phyloP scores from a whole-genome alignment of 2,113 vertebrate genomes.

The Otocyon megalotis region DNA sequence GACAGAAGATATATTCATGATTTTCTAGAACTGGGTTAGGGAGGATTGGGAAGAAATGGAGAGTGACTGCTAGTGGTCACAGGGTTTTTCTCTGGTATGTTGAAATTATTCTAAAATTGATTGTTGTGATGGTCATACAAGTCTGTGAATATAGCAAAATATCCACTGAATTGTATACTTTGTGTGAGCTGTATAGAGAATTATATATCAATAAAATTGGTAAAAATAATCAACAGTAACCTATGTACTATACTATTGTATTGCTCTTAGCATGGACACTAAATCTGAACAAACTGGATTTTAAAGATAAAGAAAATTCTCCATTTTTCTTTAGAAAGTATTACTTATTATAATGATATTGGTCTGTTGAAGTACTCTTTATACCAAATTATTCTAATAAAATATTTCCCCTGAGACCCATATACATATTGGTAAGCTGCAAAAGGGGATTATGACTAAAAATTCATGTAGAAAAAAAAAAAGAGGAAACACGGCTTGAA shows the following conservation, averaged over 20 bases:
- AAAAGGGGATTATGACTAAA: conserved; percentile 32
- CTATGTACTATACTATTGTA: neutral
- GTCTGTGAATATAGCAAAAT: neutral
- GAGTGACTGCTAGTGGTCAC: neutral
- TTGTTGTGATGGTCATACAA: neutral
- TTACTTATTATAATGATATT: neutral
- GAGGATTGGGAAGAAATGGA: neutral
- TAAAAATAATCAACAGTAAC: neutral
- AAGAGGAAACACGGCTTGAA: neutral
- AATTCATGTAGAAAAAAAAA: neutral
- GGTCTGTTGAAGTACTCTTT: neutral
- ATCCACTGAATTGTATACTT: neutral
- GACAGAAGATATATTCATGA: neutral
- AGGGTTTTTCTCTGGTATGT: neutral
- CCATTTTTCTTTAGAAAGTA: neutral
- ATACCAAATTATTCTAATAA: conserved; percentile 8
- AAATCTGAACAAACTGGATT: neutral
- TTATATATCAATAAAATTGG: neutral
- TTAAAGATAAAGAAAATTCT: neutral
- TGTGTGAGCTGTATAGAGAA: neutral
- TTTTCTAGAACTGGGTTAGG: neutral
- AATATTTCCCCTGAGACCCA: neutral
- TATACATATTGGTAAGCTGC: neutral
- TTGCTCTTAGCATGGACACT: neutral
- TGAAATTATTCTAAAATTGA: neutral